Base-by-base conservation (phyloP, 2,888 invertebrate genomes). In the Polylopha cassiicola region DNA sequence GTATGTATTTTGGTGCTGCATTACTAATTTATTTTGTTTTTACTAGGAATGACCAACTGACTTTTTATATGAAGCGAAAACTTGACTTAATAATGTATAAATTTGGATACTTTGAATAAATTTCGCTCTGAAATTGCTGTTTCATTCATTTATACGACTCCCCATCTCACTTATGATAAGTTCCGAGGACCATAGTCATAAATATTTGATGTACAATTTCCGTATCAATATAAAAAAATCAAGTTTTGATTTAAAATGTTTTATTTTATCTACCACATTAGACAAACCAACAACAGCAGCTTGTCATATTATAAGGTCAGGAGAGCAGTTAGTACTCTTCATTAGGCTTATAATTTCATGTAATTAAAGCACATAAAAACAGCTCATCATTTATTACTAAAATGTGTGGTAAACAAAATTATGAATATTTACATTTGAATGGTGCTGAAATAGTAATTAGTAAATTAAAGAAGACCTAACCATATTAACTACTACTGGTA, bases 1-100 rank as follows among this genome's bases (percentile, higher is more conserved):
- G 73, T 77, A 73, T 77, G 74, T 77, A 76, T 80, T 77, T 79
- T 80, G 84, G 81, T 82, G 82, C 84, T 82, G 81, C 75, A 74
- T 76, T 79, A 81, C 77, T 84, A 82, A 82, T 84, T 84, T 82
- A 82, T 82, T 76, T 72, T 69, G 66, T 74, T 73, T 64, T 73
- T 67, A 73, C 61, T 74, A 70, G 64, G 58, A 65, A 69, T 65
- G 69, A 74, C 70, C 65, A 68, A 69, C 62, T 67, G 53, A 63
- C 61, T 64, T 66, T 75, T 70, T 74, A 64, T 71, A 75, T 61
- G 63, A 77, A 78, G 75, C 77, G 79, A 79, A n/a, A 67, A 77
- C 73, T 67, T 58, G 72, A 75, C 66, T 62, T 69, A 65, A 65
- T 69, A 64, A 62, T 79, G 77, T 81, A 73, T 77, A 80, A 76